Conservation (phyloP, 2,888 invertebrate genomes). For the Malachius bipustulatus region DNA sequence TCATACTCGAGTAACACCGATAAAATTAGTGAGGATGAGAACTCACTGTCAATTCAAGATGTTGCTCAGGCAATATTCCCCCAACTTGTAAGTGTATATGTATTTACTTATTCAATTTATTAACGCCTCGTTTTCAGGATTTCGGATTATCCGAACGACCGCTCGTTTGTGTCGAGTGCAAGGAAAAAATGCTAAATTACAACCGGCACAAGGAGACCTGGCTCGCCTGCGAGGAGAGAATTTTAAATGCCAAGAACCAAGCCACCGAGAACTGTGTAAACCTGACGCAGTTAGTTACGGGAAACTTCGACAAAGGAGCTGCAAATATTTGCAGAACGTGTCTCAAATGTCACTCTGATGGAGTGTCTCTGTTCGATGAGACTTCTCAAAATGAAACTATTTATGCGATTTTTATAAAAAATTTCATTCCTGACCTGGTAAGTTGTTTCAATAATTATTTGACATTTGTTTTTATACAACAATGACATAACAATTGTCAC, state of each 20-base stretch:
- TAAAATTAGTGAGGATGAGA: no score
- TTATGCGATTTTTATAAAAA: background rate
- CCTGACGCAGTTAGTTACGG: background rate
- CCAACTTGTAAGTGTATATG: background rate
- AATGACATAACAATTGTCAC: no score
- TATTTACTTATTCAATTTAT: no score
- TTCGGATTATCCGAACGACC: background rate
- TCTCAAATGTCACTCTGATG: background rate
- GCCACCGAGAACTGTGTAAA: background rate
- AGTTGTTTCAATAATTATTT: no score
- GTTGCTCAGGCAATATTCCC: no score
- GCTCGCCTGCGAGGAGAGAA: background rate
- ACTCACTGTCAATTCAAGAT: no score
- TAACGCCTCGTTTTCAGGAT: slow-evolving; percentile 1
- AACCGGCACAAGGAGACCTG: background rate
- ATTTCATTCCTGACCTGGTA: slow-evolving; percentile 1
- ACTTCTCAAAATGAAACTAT: no score
- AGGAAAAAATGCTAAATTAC: background rate
- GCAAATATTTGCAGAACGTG: slow-evolving; percentile 1
- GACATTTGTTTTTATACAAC: no score
- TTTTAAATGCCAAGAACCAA: background rate
- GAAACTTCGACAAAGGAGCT: background rate
- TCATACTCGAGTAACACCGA: background rate
- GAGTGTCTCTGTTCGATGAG: background rate
- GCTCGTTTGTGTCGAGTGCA: background rate